A percentile compares a stretch with the other conserved stretches of the same genome.
phyloP scores from a whole-genome alignment of 2,797 vertebrate genomes.

The Knipowitschia caucasica region DNA sequence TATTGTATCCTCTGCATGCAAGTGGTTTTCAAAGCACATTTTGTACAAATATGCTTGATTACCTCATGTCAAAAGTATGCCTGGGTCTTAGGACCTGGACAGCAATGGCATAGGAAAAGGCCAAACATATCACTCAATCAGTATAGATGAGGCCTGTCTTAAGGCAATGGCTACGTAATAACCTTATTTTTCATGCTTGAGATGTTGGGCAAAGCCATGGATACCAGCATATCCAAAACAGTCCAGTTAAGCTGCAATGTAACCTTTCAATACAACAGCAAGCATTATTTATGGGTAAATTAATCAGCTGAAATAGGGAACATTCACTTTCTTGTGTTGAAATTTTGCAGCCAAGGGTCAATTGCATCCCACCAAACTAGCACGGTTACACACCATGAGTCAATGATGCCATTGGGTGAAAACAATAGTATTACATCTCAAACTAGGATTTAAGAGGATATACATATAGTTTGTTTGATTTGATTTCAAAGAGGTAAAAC shows the following conservation, averaged over 20 bases:
- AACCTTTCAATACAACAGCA: constrained; percentile 41
- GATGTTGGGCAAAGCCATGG: constrained; percentile 41
- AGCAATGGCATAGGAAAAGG: constrained; percentile 30
- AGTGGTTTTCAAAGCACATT: constrained; percentile 6
- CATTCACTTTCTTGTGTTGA: constrained; percentile 38
- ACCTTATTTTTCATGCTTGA: constrained; percentile 35
- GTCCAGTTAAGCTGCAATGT: constrained; percentile 41
- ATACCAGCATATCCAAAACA: constrained; percentile 54
- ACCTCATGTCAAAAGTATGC: constrained; percentile 5
- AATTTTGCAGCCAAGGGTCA: constrained; percentile 53
- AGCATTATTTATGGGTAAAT: constrained; percentile 64
- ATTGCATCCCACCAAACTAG: constrained; percentile 42
- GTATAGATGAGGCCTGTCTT: constrained; percentile 36
- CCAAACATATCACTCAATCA: constrained; percentile 50
- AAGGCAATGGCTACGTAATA: constrained; percentile 33
- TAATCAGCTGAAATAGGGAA: constrained; percentile 64
- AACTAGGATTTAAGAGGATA: constrained; percentile 49
- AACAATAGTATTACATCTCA: constrained; percentile 51
- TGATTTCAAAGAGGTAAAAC: constrained; percentile 57
- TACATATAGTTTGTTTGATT: constrained; percentile 49
- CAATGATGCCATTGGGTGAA: constrained; percentile 56
- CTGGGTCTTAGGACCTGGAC: constrained; percentile 25
- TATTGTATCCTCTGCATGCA: constrained; percentile 11
- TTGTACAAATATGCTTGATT: constrained; percentile 5
- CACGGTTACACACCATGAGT: constrained; percentile 41